These are phyloP conservation scores for Eristalinus sepulchralis DNA, from an alignment of 2,888 invertebrate species.

Conservation along the genomic window DNA sequence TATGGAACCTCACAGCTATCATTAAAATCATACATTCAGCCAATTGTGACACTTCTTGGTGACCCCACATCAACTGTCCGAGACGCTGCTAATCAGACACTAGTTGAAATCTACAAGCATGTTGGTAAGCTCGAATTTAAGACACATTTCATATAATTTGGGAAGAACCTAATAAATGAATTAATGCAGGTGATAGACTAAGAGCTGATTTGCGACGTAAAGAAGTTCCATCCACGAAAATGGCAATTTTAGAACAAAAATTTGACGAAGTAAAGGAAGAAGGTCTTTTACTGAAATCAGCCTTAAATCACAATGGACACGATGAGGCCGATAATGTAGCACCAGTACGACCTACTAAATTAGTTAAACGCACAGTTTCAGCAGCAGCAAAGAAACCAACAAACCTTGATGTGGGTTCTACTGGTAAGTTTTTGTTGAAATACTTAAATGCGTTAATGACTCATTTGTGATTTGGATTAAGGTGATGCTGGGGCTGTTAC, in stretches of 20 bases:
- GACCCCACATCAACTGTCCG: conserved; percentile 94
- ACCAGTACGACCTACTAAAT: conserved; percentile 79
- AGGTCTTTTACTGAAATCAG: conserved; percentile 90
- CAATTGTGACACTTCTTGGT: conserved; percentile 90
- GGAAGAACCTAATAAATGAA: background rate
- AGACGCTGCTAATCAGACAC: conserved; percentile 91
- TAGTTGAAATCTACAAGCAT: conserved; percentile 95
- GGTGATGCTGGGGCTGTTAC: conserved; percentile 93
- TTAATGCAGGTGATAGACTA: conserved; percentile 86
- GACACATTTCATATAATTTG: no score
- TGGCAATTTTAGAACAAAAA: conserved; percentile 87
- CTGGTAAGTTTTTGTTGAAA: conserved; percentile 27
- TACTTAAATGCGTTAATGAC: background rate
- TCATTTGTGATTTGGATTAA: background rate
- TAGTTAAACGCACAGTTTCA: conserved; percentile 81
- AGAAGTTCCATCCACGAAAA: conserved; percentile 88
- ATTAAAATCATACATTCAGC: conserved; percentile 90
- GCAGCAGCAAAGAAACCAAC: conserved; percentile 76
- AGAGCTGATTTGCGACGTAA: conserved; percentile 91
- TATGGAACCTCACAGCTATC: conserved; percentile 93
- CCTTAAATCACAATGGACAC: conserved; percentile 79
- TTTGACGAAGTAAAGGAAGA: conserved; percentile 93
- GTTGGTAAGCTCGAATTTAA: conserved; percentile 84
- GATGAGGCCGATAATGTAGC: conserved; percentile 82
- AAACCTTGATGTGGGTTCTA: conserved; percentile 73